phyloP scores from a whole-genome alignment of 2,888 invertebrate species.

The Cecidostiba fungosa region DNA sequence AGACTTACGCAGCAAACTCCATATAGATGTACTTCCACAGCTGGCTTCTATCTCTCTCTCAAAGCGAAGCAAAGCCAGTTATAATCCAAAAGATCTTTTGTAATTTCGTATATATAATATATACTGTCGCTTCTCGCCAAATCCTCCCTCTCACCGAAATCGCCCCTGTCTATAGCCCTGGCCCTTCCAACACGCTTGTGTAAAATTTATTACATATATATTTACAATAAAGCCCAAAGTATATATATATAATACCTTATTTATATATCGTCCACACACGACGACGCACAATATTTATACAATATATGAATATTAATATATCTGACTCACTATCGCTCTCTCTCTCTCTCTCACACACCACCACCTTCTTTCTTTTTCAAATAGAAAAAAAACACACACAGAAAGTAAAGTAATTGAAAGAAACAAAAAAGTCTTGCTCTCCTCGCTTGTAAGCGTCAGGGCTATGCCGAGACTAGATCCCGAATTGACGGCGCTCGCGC shows the following conservation, averaged over 20 bases:
- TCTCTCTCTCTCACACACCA: neutral
- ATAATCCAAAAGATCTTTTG: slow-evolving; percentile 19
- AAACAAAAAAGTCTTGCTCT: neutral
- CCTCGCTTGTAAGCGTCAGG: slow-evolving; percentile 27
- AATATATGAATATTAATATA: neutral
- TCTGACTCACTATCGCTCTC: neutral
- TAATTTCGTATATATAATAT: neutral
- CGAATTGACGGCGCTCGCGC: slow-evolving; percentile 45
- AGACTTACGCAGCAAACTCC: slow-evolving; percentile 6
- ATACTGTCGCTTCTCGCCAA: slow-evolving; percentile 34
- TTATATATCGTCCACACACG: neutral
- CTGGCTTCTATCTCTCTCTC: slow-evolving; percentile 42
- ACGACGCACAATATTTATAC: slow-evolving; percentile 19
- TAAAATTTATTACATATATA: neutral
- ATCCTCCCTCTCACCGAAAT: slow-evolving; percentile 9
- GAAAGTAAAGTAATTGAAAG: slow-evolving; percentile 2
- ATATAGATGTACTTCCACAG: slow-evolving; percentile 31
- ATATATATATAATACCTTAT: neutral
- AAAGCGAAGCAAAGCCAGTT: slow-evolving; percentile 13
- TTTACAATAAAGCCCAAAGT: neutral
- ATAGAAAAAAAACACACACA: slow-evolving; percentile 32
- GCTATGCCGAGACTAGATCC: neutral
- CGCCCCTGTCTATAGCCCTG: neutral
- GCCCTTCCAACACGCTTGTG: slow-evolving; percentile 30
- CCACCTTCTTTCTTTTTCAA: neutral